Conservation (phyloP, 2,797 vertebrate genomes). For the Ctenopoma multispine region DNA sequence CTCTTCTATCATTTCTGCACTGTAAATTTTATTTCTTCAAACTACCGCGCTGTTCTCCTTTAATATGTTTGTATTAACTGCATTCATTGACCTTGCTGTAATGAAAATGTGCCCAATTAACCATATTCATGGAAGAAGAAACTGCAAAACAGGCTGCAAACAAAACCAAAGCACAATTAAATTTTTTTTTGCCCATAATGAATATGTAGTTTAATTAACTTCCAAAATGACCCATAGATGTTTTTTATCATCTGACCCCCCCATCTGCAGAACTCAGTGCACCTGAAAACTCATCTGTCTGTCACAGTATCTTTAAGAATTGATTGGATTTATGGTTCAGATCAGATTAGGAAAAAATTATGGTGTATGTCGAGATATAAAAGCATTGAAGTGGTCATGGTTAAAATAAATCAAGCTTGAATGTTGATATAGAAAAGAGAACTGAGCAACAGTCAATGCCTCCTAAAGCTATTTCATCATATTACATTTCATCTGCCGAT, state of each 20-base stretch:
- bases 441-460: not conserved
- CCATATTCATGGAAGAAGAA: not conserved
- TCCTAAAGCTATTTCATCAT: too few relatives aligned
- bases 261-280: not conserved
- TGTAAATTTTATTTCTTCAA: not conserved
- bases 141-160: not conserved
- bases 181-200: too few relatives aligned
- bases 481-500: not conserved
- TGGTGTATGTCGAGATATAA: too few relatives aligned
- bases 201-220: not conserved
- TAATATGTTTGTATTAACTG: not conserved
- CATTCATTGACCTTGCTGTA: not conserved
- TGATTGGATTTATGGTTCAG: not conserved
- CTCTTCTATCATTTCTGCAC: not conserved
- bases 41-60: not conserved
- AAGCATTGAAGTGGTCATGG: not conserved
- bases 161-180: too few relatives aligned
- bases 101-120: not conserved
- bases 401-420: not conserved
- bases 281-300: not conserved
- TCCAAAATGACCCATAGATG: not conserved
- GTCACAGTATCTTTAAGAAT: rapidly evolving
- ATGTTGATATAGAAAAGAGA: not conserved
- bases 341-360: too few relatives aligned
- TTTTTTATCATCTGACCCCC: not conserved